A percentile compares a stretch with the other conserved stretches of the same genome.
phyloP scores from a whole-genome alignment of 2,797 vertebrate genomes.

The Helarctos malayanus region DNA sequence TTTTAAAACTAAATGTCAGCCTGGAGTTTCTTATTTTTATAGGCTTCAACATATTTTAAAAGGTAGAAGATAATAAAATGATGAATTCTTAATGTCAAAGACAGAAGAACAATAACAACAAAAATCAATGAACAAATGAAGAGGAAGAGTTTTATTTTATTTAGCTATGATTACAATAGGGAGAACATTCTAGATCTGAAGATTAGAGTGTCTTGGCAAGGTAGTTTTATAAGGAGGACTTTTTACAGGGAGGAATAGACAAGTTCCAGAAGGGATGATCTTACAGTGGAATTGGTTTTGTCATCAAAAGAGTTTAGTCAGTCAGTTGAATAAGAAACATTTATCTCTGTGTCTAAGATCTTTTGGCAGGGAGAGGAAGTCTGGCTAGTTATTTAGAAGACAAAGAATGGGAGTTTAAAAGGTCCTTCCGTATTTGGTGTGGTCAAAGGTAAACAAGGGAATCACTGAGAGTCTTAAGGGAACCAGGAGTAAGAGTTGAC shows the following conservation, averaged over 20 bases:
- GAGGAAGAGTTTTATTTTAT: background rate
- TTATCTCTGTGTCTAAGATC: background rate
- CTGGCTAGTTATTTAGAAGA: background rate
- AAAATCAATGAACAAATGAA: conserved; percentile 1
- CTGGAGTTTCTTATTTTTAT: background rate
- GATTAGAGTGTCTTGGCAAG: background rate
- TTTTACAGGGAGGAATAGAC: background rate
- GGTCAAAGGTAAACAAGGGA: background rate
- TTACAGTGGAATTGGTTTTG: background rate
- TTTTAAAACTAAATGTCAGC: conserved; percentile 15
- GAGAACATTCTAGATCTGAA: background rate
- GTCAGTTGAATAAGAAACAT: background rate
- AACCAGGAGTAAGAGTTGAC: background rate
- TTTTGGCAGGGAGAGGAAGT: background rate
- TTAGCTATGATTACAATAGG: background rate
- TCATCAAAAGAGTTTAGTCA: background rate
- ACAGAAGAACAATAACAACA: background rate
- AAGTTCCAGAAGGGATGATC: background rate
- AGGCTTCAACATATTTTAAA: background rate
- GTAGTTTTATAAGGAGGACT: background rate
- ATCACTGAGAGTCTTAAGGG: background rate
- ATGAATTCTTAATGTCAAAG: conserved; percentile 30
- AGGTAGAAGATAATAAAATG: background rate
- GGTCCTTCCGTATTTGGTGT: background rate
- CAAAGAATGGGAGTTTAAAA: background rate